A percentile compares a stretch with the other conserved stretches of the same genome.
These are phyloP conservation scores for Melanotaenia duboulayi DNA, from an alignment of 2,113 vertebrate species.

Conservation along the genomic window DNA sequence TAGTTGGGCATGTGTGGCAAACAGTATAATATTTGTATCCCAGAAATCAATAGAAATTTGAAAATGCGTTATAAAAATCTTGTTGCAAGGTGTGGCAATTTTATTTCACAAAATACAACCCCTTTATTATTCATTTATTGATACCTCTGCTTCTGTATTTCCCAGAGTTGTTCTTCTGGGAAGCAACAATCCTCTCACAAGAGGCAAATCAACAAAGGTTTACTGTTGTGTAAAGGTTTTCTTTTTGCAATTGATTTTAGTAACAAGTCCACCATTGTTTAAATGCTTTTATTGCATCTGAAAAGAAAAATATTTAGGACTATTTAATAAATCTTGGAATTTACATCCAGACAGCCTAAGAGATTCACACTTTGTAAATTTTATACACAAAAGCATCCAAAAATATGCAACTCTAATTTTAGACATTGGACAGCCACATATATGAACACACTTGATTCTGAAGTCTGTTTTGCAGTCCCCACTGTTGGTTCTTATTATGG, in stretches of 20 bases:
- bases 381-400: background rate
- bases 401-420: background rate
- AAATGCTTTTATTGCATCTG: background rate
- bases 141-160: background rate
- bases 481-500: slow-evolving; percentile 3
- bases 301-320: background rate
- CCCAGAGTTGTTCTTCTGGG: background rate
- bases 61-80: no score
- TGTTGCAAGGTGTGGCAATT: background rate
- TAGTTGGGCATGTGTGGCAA: no score
- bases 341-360: no score
- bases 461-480: background rate
- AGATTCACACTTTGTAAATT: background rate
- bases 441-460: background rate
- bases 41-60: no score
- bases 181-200: slow-evolving; percentile 21
- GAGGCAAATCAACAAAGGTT: slow-evolving; percentile 1
- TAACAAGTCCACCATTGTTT: background rate
- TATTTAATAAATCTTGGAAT: background rate
- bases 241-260: background rate
- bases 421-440: background rate
- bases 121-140: background rate
- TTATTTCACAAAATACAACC: background rate
- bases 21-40: no score
- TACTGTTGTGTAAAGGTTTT: background rate